Conservation (phyloP, 2,113 vertebrate species). For the Cheirogaleus medius region DNA sequence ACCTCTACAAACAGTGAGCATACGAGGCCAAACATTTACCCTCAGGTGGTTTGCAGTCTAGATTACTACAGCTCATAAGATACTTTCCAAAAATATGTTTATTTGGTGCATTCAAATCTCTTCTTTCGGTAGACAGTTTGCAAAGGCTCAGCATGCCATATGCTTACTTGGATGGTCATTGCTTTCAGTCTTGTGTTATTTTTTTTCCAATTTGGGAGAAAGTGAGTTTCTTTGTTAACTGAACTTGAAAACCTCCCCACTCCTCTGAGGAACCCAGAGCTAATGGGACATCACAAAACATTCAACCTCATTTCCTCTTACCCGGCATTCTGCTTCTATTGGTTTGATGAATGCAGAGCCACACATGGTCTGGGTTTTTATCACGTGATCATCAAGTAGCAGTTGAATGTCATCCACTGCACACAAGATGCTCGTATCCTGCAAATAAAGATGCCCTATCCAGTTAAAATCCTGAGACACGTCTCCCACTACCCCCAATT, state of each 20-base stretch:
- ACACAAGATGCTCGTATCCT: conserved; percentile 91
- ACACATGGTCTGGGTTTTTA: conserved; percentile 94
- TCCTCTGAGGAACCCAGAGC: neutral
- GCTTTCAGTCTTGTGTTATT: neutral
- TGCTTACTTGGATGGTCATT: neutral
- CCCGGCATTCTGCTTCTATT: conserved; percentile 91
- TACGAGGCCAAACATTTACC: neutral
- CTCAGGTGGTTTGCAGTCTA: neutral
- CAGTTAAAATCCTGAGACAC: neutral
- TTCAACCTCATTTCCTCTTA: conserved; percentile 78
- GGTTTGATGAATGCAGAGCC: conserved; percentile 94
- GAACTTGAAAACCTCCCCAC: neutral
- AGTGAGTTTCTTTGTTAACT: neutral
- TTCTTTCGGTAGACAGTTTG: neutral
- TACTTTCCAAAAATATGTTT: neutral
- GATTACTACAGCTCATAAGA: neutral
- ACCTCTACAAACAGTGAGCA: neutral
- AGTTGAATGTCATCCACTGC: conserved; percentile 94
- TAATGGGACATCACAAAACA: neutral
- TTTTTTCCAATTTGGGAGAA: neutral
- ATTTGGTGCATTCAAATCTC: neutral
- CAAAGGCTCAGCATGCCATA: neutral
- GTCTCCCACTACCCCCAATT: neutral
- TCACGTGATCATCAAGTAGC: conserved; percentile 93
- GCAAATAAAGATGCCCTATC: conserved; percentile 45